A percentile compares a stretch with the other conserved stretches of the same genome.
Evolutionary conservation across 1,140 invertebrate genomes (phyloP).

Genomic region (Drosophila triauraria): DNA sequence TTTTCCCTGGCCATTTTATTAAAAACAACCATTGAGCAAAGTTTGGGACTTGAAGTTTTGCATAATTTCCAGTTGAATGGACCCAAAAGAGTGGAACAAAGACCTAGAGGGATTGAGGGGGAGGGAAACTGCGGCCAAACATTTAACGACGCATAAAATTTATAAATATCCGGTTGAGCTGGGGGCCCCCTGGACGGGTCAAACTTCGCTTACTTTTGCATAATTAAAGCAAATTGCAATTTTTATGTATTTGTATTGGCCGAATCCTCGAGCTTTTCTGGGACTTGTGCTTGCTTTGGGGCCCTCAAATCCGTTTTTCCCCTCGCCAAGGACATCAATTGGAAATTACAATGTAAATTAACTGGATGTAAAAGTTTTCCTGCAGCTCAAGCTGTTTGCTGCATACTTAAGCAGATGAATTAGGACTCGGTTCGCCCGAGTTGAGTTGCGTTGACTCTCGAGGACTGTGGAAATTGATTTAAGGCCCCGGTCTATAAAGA

Average conservation of each 20-base stretch:
- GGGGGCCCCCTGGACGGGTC: conserved; percentile 24
- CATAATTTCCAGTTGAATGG: conserved; percentile 71
- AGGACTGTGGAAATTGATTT: conserved; percentile 55
- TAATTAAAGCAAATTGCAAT: conserved; percentile 72
- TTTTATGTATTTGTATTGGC: conserved; percentile 54
- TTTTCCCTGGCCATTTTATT: conserved; percentile 31
- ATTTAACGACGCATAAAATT: conserved; percentile 75
- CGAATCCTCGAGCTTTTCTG: conserved; percentile 34
- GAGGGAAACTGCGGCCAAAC: conserved; percentile 37
- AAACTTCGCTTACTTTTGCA: conserved; percentile 57
- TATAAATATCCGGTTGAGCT: conserved; percentile 51
- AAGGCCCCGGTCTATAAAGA: background rate
- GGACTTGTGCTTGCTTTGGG: conserved; percentile 24
- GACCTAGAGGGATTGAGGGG: conserved; percentile 15
- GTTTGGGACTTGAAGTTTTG: conserved; percentile 61
- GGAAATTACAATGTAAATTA: conserved; percentile 69
- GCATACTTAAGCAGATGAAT: conserved; percentile 56
- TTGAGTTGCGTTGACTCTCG: conserved; percentile 18
- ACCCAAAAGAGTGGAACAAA: conserved; percentile 43
- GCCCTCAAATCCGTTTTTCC: conserved; percentile 6
- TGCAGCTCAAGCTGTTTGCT: conserved; percentile 37
- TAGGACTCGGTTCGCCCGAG: conserved; percentile 29
- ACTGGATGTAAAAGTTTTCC: conserved; percentile 53
- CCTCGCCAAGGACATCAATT: conserved; percentile 46
- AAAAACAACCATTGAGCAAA: conserved; percentile 51